Percentiles rank a stretch among this genome's conserved stretches.
Evolutionary conservation across 2,888 invertebrate species (phyloP).

Genomic region (Tortricodes alternella): DNA sequence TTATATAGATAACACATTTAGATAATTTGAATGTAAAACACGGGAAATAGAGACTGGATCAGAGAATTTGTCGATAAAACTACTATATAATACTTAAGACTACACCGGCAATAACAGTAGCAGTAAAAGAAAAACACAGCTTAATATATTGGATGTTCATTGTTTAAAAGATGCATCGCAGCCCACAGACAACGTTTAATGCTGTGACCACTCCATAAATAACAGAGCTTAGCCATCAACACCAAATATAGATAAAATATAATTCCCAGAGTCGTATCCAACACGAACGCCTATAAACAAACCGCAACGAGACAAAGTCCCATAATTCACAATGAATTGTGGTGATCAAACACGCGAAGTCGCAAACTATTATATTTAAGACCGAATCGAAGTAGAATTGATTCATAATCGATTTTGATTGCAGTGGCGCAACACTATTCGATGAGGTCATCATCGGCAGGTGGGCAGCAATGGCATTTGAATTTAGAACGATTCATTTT

Average conservation of each 20-base stretch:
- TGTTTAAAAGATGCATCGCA: constrained; percentile 16
- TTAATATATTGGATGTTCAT: constrained; percentile 7
- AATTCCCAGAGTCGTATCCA: constrained; percentile 47
- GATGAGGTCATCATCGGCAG: constrained; percentile 52
- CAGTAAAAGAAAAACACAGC: background rate
- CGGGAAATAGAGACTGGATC: constrained; percentile 18
- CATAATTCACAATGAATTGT: constrained; percentile 73
- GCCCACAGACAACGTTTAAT: constrained; percentile 28
- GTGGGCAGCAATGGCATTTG: constrained; percentile 40
- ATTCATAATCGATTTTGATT: constrained; percentile 55
- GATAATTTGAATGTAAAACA: constrained; percentile 18
- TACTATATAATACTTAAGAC: background rate
- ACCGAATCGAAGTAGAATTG: constrained; percentile 36
- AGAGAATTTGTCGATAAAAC: constrained; percentile 8
- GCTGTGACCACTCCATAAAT: constrained; percentile 35
- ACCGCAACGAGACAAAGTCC: constrained; percentile 69
- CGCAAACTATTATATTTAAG: constrained; percentile 48
- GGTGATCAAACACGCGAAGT: constrained; percentile 69
- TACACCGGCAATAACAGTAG: background rate
- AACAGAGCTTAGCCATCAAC: constrained; percentile 40
- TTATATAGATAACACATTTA: constrained; percentile 6
- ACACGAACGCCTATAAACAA: constrained; percentile 71
- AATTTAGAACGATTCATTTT: constrained; percentile 41
- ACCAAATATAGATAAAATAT: constrained; percentile 50
- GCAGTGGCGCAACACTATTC: constrained; percentile 51